Evolutionary conservation across 2,888 invertebrate species (phyloP), one percentile per base, ranked within the genome.

Genomic region (Trichacis sp.): DNA sequence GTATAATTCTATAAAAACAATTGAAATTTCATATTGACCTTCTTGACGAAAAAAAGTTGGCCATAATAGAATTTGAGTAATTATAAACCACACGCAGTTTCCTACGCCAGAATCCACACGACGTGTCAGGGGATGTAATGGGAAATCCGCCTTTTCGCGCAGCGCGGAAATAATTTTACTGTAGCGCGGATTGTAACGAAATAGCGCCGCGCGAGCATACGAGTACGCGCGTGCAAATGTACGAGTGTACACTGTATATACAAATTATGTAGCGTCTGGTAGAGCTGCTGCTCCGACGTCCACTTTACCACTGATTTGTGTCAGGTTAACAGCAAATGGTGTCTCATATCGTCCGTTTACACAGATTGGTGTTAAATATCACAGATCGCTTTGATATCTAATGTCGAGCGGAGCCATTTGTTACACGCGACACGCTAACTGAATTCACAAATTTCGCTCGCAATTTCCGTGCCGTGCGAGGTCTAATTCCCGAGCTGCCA

Each of bases 401-500:
- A 59, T 61, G 51, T 43, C 19, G 30, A 20, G 24, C 55, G 42
- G 50, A 64, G 67, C 62, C 70, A 59, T 70, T 67, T 67, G 69
- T 72, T 70, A 61, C 61, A 29, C 58, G 67, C 66, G 63, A 49
- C 40, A 40, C 5, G 14, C 40, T 15, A 40, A 40, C 14, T 40
- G 15, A 40, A 40, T 14, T 40, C 15, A 12, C 40, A 40, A 40
- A 40, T 40, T 12, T 40, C 12, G 15, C 24, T 8, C 24, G 24
- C 24, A 24, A 24, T 24, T 24, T 24, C 24, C 24, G 24, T 3
- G 24, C 4, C 24, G 24, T 5, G 24, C 24, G 24, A 3, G 8
- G 24, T 8, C 8, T 8, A 8, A 24, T 24, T 24, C 8, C 8
- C 24, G 8, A 24, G 24, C 24, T 8, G 8, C 4, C 24, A 8